Conservation (phyloP, 2,113 vertebrate species). For the Callorhinus ursinus region DNA sequence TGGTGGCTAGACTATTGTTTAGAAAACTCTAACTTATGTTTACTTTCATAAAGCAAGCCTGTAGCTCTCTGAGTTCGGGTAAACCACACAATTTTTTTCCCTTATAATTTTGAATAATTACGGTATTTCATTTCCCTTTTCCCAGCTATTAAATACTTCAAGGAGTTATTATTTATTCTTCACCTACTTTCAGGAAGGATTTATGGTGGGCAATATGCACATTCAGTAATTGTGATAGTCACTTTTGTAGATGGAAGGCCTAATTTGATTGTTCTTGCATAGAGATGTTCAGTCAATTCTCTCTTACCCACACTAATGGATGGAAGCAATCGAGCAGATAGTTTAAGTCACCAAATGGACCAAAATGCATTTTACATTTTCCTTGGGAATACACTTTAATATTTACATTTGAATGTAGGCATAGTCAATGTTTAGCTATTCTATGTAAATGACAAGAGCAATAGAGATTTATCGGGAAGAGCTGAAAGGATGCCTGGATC, state of each 20-base stretch:
- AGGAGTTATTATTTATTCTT: constrained; percentile 57
- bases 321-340: constrained; percentile 37
- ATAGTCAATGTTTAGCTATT: background rate
- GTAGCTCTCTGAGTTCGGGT: background rate
- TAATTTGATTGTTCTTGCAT: background rate
- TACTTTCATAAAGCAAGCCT: constrained; percentile 18
- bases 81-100: background rate
- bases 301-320: constrained; percentile 45
- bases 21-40: background rate
- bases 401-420: constrained; percentile 44
- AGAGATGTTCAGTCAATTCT: constrained; percentile 42
- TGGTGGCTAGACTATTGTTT: background rate
- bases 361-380: constrained; percentile 57
- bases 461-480: background rate
- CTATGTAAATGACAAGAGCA: background rate
- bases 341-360: constrained; percentile 36
- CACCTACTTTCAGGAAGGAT: constrained; percentile 42
- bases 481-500: background rate
- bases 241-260: constrained; percentile 14
- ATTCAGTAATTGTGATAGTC: background rate
- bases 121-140: constrained; percentile 39
- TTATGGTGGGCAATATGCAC: constrained; percentile 39
- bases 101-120: constrained; percentile 36
- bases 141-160: constrained; percentile 11
- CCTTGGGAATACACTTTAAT: constrained; percentile 41